Evolutionary conservation across 2,797 vertebrate species (phyloP).

Genomic region (Petrocephalus schoutedeni): DNA sequence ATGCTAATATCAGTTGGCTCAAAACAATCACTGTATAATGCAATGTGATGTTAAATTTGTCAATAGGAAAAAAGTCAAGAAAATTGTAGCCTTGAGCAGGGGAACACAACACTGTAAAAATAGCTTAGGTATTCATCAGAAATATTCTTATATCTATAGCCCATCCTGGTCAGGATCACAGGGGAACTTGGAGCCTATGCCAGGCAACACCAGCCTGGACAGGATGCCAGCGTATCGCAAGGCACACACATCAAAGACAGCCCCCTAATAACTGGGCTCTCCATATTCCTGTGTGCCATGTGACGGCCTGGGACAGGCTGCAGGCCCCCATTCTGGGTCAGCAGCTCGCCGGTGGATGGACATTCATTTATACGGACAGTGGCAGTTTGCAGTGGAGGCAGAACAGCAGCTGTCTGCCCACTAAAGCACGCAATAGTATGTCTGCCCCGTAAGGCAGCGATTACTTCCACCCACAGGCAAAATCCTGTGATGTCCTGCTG

Average conservation of each 20-base stretch:
- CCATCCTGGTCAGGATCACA: background rate
- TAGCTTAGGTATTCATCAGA: background rate
- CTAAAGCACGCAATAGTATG: background rate
- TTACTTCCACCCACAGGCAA: background rate
- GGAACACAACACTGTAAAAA: background rate
- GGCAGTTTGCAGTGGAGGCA: background rate
- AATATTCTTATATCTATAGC: background rate
- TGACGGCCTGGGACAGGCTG: background rate
- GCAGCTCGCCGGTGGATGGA: background rate
- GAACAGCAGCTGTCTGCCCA: background rate
- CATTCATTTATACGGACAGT: background rate
- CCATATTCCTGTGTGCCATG: background rate
- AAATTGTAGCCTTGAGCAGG: background rate
- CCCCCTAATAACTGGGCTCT: background rate
- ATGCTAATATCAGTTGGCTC: background rate
- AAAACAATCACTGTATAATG: background rate
- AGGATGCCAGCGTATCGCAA: background rate
- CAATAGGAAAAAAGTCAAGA: background rate
- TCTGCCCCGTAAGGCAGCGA: background rate
- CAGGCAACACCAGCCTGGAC: background rate
- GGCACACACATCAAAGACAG: background rate
- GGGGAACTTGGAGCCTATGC: background rate
- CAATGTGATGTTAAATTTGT: background rate
- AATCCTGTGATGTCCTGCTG: no score
- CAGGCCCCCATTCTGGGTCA: background rate